Evolutionary conservation across 2,888 invertebrate species (phyloP).

Genomic region (Ichneumon xanthorius): DNA sequence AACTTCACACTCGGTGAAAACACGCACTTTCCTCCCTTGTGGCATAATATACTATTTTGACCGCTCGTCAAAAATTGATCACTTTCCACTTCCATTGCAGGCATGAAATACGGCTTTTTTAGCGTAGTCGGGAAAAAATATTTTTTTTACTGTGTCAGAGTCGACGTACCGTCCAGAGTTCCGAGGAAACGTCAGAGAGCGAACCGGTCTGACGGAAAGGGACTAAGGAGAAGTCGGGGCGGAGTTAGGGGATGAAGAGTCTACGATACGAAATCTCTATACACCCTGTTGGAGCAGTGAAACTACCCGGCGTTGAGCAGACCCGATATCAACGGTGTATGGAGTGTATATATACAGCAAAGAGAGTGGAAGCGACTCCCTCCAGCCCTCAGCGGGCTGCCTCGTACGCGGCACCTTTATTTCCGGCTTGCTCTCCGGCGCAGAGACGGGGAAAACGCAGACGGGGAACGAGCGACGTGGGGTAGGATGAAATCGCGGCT

Average conservation of each 20-base stretch:
- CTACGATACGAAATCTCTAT: slow-evolving; percentile 61
- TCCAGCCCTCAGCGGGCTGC: slow-evolving; percentile 17
- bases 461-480: slow-evolving; percentile 28
- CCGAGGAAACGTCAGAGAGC: slow-evolving; percentile 45
- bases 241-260: slow-evolving; percentile 51
- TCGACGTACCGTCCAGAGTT: not conserved
- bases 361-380: slow-evolving; percentile 30
- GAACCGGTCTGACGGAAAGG: slow-evolving; percentile 56
- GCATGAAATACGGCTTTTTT: no score
- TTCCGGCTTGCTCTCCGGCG: slow-evolving; percentile 62
- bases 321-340: slow-evolving; percentile 5
- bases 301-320: slow-evolving; percentile 38
- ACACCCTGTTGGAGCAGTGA: slow-evolving; percentile 42
- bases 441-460: not conserved
- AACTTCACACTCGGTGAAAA: no score
- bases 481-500: slow-evolving; percentile 61
- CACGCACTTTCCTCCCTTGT: no score
- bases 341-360: not conserved
- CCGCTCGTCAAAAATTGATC: no score
- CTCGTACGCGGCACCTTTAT: slow-evolving; percentile 60
- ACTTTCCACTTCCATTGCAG: no score
- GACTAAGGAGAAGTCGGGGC: slow-evolving; percentile 21
- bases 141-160: not conserved
- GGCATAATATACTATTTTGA: no score
- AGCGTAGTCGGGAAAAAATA: not conserved